Base-by-base conservation (phyloP, 2,888 invertebrate species). In the Microctonus aethiopoides region DNA sequence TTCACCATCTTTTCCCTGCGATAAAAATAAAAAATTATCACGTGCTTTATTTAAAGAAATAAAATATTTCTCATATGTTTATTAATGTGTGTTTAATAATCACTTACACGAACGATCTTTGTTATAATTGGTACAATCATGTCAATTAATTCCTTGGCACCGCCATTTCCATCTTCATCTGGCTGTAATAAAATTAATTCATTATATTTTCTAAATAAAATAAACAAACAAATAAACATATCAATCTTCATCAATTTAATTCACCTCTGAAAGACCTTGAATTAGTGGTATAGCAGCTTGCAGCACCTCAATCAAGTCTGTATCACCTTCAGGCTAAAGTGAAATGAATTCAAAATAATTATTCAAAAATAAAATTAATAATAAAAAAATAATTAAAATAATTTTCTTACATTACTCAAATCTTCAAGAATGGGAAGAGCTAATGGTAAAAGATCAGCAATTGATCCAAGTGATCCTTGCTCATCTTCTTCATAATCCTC, bases 371-470 rank as follows among this genome's bases (percentile, higher is more conserved):
- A 29, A 11, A 29, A 51, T 16, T 16, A 7, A 36, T 41, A 16
- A 54, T 16, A 61, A 46, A 46, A 26, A 26, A 64, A 54, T 13
- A 57, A 67, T 66, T 9, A 46, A 9, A 20, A 52, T 60, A 9
- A 51, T 54, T 51, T 51, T 73, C 79, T 82, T 81, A 86, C 86
- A 63, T 86, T 83, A 74, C 85, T 86, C 11, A 86, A 79, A 67
- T 86, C 86, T 70, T 86, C 84, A 22, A 86, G 75, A 70, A 86
- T 80, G 0, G 86, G 86, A 2, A 80, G 76, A n/a, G 80, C 74
- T 5, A 86, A 67, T 2, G 84, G 84, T 36, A 86, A 59, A 2
- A 86, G 74, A 13, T 83, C 83, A 29, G 82, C 62, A 5, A 86
- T 9, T 1, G 82, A 78, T 64, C 82, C 79, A n/a, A 86, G 67